Percentiles rank a stretch among this genome's conserved stretches.
Conservation (phyloP, 2,113 vertebrate genomes). For the Ranitomeya variabilis region DNA sequence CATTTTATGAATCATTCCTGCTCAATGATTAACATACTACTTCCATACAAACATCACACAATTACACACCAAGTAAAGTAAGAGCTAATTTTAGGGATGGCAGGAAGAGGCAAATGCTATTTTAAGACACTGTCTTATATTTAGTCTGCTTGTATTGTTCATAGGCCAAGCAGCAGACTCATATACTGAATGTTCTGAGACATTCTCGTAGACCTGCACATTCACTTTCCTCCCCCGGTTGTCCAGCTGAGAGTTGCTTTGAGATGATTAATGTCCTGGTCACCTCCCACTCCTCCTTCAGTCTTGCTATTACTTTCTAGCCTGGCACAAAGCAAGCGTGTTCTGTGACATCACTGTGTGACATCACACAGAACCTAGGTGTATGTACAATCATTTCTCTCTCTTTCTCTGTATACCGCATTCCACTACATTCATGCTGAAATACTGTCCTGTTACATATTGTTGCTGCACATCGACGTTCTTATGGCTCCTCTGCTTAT, state of each 20-base stretch:
- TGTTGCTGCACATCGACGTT: no score
- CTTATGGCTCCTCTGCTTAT: no score
- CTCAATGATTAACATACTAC: not conserved
- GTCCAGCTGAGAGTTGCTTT: constrained; percentile 55
- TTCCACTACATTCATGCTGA: no score
- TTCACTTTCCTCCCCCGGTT: constrained; percentile 52
- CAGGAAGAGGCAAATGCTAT: constrained; percentile 35
- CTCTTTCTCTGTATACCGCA: no score
- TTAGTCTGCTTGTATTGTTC: constrained; percentile 39
- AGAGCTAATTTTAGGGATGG: constrained; percentile 2
- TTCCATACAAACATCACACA: constrained; percentile 1
- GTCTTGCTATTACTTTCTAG: constrained; percentile 17
- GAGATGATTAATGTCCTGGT: constrained; percentile 53
- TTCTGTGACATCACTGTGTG: constrained; percentile 32
- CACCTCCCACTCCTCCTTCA: constrained; percentile 49
- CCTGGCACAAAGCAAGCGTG: not conserved
- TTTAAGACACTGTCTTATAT: constrained; percentile 11
- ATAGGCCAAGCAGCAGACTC: constrained; percentile 48
- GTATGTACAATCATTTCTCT: not conserved
- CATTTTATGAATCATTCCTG: constrained; percentile 29
- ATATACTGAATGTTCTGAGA: constrained; percentile 18
- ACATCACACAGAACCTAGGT: constrained; percentile 15
- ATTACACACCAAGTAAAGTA: not conserved
- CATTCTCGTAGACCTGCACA: constrained; percentile 34
- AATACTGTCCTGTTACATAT: no score